Evolutionary conservation across 1,140 invertebrate genomes (phyloP), one percentile per base, ranked within the genome.

Genomic region (Polypedilum vanderplanki): DNA sequence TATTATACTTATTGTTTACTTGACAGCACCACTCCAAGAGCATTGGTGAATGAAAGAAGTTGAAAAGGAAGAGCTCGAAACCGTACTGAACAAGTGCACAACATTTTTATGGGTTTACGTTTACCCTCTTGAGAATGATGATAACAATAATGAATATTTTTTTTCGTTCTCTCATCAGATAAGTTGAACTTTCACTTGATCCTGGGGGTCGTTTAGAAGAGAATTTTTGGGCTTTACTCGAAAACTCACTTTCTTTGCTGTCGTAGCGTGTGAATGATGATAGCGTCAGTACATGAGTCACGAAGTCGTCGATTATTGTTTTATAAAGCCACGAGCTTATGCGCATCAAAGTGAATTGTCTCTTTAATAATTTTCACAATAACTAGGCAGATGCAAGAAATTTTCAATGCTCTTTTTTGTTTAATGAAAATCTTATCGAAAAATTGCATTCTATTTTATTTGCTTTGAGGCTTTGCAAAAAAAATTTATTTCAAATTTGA

Each of bases 1-100:
- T 70, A 70, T 22, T 70, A 70, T 70, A 70, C 65, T 70, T 70
- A 70, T 70, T 70, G 65, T 70, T 70, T 70, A 70, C 65, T 70
- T 70, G 65, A 70, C 65, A 70, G 65, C 65, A 70, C 65, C 65
- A 70, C 65, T 70, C 65, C 46, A 57, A 57, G 46, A 57, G 46
- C 46, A 57, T 57, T n/a, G 46, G 4, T n/a, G n/a, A 57, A n/a
- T 12, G n/a, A 15, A 57, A n/a, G 46, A 57, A 57, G 46, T 12
- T n/a, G 46, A 46, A 46, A 46, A 46, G 46, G n/a, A 57, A 57
- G 15, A 57, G n/a, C 12, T 57, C n/a, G 17, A n/a, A 18, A 70
- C 17, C 20, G 20, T 70, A 9, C 10, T 15, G 65, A 70, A 22
- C 65, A 70, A 70, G 65, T 70, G 65, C 65, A 70, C 65, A 70